These are phyloP conservation scores for Diogma glabrata DNA, from an alignment of 2,888 invertebrate genomes.

Conservation along the genomic window DNA sequence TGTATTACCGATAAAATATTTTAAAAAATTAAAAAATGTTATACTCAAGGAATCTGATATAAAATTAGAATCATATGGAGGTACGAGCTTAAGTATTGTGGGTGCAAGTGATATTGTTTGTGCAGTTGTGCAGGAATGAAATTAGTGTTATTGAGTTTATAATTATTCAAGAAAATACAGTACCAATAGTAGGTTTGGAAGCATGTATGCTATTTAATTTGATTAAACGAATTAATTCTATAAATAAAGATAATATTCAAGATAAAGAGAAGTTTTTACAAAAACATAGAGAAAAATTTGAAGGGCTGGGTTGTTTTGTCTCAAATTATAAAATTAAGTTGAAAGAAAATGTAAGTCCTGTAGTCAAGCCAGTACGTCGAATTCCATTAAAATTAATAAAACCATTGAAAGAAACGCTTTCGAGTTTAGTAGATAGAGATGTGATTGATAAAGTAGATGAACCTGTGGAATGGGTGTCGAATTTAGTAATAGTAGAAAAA, in stretches of 20 bases:
- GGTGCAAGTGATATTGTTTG: background rate
- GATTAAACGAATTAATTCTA: conserved; percentile 7
- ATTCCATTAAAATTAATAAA: conserved; percentile 7
- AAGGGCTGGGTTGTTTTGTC: conserved; percentile 9
- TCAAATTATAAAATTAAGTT: conserved; percentile 3
- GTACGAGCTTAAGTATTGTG: background rate
- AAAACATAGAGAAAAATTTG: background rate
- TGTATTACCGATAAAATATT: conserved; percentile 3
- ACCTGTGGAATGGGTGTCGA: conserved; percentile 13
- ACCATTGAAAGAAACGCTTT: background rate
- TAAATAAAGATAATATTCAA: too few species aligned
- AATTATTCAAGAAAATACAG: conserved; percentile 14
- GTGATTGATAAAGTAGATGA: conserved; percentile 15
- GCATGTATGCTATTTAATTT: conserved; percentile 13
- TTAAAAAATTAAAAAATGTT: background rate
- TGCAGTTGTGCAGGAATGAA: conserved; percentile 12
- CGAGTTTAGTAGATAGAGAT: background rate
- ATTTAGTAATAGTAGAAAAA: conserved; percentile 22
- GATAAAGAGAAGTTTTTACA: conserved; percentile 12
- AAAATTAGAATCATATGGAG: conserved; percentile 8
- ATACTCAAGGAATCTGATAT: background rate
- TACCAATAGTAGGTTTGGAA: conserved; percentile 14
- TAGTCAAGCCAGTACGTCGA: background rate
- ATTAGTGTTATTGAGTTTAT: conserved; percentile 16
- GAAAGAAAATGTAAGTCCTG: conserved; percentile 6